These are phyloP conservation scores for Siniperca scherzeri DNA, from an alignment of 2,797 vertebrate genomes.

Conservation along the genomic window DNA sequence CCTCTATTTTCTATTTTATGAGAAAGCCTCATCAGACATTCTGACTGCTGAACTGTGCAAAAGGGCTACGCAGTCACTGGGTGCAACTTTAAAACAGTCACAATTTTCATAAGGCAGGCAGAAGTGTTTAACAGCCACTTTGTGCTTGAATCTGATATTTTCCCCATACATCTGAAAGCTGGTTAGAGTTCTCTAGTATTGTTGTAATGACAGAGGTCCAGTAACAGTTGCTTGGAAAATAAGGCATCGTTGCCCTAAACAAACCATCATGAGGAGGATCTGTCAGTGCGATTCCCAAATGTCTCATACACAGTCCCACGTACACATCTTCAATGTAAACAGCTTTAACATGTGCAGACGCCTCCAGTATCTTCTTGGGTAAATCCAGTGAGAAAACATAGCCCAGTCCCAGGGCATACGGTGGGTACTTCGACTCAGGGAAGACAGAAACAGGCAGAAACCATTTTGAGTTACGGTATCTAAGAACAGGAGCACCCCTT, in stretches of 20 bases:
- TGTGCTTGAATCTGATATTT: conserved; percentile 23
- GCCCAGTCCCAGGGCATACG: conserved; percentile 76
- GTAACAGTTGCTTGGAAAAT: not conserved
- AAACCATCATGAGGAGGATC: not conserved
- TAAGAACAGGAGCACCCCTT: conserved; percentile 7
- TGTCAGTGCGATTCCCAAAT: conserved; percentile 50
- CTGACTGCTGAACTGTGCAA: too few relatives aligned
- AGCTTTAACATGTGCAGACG: conserved; percentile 50
- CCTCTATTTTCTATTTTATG: too few relatives aligned
- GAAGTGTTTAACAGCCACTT: conserved; percentile 22
- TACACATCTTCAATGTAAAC: conserved; percentile 84
- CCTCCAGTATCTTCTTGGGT: conserved; percentile 55
- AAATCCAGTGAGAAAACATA: conserved; percentile 82
- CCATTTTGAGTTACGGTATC: conserved; percentile 65
- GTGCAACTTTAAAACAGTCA: too few relatives aligned
- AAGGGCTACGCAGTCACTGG: too few relatives aligned
- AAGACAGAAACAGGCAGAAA: conserved; percentile 63
- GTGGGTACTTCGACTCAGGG: conserved; percentile 63
- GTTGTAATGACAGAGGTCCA: conserved; percentile 58
- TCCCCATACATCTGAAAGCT: conserved; percentile 52
- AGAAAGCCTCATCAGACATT: too few relatives aligned
- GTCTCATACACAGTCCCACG: conserved; percentile 79
- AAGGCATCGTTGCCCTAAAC: not conserved
- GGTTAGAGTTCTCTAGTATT: conserved; percentile 30
- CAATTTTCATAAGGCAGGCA: not conserved